Percentiles rank a stretch among this genome's conserved stretches.
These are phyloP conservation scores for Sphaeridia pumilis DNA, from an alignment of 2,888 invertebrate genomes.

Conservation along the genomic window DNA sequence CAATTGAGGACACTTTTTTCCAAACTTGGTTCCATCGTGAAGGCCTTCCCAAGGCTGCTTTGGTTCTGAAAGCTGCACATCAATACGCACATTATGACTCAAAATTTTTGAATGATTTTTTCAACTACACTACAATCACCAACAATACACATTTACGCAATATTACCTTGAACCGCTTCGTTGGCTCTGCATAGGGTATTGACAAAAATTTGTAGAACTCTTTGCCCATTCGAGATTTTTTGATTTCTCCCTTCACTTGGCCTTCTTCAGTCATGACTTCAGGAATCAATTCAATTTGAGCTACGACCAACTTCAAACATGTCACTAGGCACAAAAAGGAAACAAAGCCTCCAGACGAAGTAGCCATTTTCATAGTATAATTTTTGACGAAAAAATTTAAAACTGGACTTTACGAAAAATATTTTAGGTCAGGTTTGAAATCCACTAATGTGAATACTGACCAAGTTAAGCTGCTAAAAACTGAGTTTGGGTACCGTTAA, in stretches of 20 bases:
- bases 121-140: no score
- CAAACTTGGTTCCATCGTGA: neutral
- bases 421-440: no score
- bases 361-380: no score
- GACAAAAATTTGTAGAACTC: neutral
- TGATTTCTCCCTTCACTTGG: neutral
- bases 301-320: neutral
- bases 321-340: no score
- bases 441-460: no score
- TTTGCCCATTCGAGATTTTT: neutral
- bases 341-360: no score
- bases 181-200: neutral
- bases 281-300: neutral
- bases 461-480: no score
- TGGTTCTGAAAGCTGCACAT: neutral
- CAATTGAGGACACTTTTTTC: neutral
- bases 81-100: neutral
- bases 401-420: no score
- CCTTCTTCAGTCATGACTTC: neutral
- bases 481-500: no score
- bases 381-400: no score
- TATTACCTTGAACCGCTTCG: neutral
- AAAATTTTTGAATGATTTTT: no score
- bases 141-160: no score
- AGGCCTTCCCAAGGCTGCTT: neutral